Base-by-base conservation (phyloP, 2,797 vertebrate genomes). In the Hypotaenidia okinawae region DNA sequence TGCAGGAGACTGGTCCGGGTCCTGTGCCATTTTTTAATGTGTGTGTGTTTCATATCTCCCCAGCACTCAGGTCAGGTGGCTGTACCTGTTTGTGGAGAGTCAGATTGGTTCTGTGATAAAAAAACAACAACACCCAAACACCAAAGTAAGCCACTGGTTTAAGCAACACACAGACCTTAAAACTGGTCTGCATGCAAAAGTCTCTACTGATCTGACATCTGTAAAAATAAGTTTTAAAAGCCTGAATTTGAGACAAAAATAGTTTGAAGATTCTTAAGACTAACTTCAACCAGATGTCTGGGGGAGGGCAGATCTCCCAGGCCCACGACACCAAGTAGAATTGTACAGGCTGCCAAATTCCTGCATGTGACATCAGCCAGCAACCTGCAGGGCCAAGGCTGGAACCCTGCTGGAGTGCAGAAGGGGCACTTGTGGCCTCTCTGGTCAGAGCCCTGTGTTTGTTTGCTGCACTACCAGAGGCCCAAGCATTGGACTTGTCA, bases 391-490 rank as follows among this genome's bases (percentile, higher is more conserved):
- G 24, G 43, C 33, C 51, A 33, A 35, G 52, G 24, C 70, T 89
- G 78, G 32, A 87, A 62, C 33, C 16, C 75, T 73, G 41, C 55
- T 84, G 81, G 22, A 79, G 30, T 30, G 11, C 45, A 41, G 61
- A 61, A 22, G 47, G 63, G 1, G 0, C 55, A 17, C 51, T 84
- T 2, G 1, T 28, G 14, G 33, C 47, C 33, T 92, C 73, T 63
- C 30, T 24, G 0, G 28, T 84, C 58, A 86, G 73, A 81, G 1
- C 1, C 18, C 30, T 11, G 10, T n/a, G 25, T 51, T 62, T 0
- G 0, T 19, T 52, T 78, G 32, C 41, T 58, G 58, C 16, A 35
- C 7, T 32, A 35, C 2, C 0, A 3, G 41, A 82, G 32, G 28
- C 43, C 41, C 41, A 37, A 25, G 28, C 21, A 15, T 1, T 72